Base-by-base conservation (phyloP, 2,888 invertebrate genomes). In the Cataglyphis cursor region DNA sequence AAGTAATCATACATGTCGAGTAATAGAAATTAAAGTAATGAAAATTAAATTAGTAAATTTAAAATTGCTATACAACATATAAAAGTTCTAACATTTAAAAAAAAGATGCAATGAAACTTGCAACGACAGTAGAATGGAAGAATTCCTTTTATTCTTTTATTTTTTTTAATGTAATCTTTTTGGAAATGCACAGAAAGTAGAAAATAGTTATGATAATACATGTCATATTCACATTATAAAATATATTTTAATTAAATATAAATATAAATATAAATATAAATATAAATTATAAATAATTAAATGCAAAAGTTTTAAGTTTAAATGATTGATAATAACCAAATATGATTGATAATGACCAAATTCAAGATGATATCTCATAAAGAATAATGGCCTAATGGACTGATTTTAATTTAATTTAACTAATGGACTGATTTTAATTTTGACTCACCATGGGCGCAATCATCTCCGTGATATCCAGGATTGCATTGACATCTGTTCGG, bases 401-500 rank as follows among this genome's bases (percentile, higher is more conserved):
- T 35, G 31, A 35, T 35, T 35, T 31, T 31, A 31, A 31, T 31
- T 31, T 31, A 3, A 28, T 28, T 28, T 28, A 28, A 28, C 28
- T 28, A 28, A 28, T 28, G 28, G 59, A 12, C 9, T 21, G n/a
- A 74, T 38, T 75, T 70, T 15, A 41, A 18, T 78, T 10, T 21
- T 0, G 15, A 91, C 93, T 93, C 95, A 96, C 97, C 96, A 93
- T 95, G 95, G 51, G 96, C 95, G 93, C 97, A 97, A 78, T 95
- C 94, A 18, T 94, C 94, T 62, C 97, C 97, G 18, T 95, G 96
- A 92, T 96, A 97, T 65, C 97, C 97, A 54, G 95, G 94, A 21
- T 96, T 95, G 93, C 98, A 98, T 28, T 96, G 95, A 83, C 97
- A 97, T 70, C 88, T 91, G 83, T 95, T 95, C 2, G 95, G 95